These are phyloP conservation scores for Anguilla anguilla DNA, from an alignment of 2,797 vertebrate genomes.

Conservation along the genomic window DNA sequence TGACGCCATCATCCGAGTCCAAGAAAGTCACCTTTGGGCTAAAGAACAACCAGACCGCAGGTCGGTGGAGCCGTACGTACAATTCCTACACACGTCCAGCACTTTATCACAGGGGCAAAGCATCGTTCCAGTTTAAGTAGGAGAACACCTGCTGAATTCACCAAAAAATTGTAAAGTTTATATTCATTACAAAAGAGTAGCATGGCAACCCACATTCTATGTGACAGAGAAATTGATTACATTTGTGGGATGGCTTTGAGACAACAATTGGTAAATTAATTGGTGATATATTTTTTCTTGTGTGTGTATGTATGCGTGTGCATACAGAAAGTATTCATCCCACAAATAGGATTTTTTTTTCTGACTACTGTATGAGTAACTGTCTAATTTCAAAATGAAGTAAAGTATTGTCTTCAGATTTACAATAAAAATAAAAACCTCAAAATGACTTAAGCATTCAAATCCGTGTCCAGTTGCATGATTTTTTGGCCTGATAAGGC, in stretches of 20 bases:
- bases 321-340: no score
- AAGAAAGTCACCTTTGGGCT: constrained; percentile 95
- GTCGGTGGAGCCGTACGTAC: constrained; percentile 60
- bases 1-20: constrained; percentile 60
- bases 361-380: no score
- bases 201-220: not conserved
- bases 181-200: not conserved
- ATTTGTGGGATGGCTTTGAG: not conserved
- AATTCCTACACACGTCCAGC: not conserved
- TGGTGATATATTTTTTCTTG: not conserved
- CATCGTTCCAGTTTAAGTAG: not conserved
- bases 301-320: no score
- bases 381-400: no score
- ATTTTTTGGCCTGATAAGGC: no score
- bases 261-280: not conserved
- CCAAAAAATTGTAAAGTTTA: no score
- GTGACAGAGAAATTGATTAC: not conserved
- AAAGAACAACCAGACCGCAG: constrained; percentile 89
- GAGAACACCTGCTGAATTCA: not conserved
- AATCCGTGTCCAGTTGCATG: no score
- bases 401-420: no score
- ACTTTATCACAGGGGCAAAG: not conserved
- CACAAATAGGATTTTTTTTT: no score
- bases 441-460: no score
- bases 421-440: no score